Conservation (phyloP, 2,888 invertebrate genomes). For the Crepidodera aurea region DNA sequence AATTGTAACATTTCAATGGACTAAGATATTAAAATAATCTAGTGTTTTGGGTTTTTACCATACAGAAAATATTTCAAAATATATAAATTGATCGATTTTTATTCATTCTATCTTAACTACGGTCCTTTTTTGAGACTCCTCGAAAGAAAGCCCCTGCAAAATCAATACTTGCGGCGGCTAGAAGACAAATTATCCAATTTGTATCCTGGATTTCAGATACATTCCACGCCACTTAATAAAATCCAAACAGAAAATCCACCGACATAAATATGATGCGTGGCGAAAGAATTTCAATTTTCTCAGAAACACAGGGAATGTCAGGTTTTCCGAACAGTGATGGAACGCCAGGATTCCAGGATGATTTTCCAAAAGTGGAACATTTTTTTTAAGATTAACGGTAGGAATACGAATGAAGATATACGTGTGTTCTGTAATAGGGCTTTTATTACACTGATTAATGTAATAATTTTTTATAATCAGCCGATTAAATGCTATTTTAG, state of each 20-base stretch:
- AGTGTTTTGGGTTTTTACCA: too few species aligned
- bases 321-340: conserved; percentile 19
- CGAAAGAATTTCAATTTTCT: conserved; percentile 43
- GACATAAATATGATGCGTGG: conserved; percentile 41
- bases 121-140: neutral
- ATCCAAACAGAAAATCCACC: conserved; percentile 41
- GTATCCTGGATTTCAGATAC: conserved; percentile 54
- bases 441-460: too few species aligned
- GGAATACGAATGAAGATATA: neutral
- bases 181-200: conserved; percentile 58
- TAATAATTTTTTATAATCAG: too few species aligned
- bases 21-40: too few species aligned
- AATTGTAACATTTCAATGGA: too few species aligned
- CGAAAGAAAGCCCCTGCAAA: conserved; percentile 33
- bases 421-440: too few species aligned
- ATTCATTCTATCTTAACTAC: too few species aligned
- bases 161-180: conserved; percentile 42
- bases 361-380: conserved; percentile 5
- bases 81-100: too few species aligned
- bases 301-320: conserved; percentile 22
- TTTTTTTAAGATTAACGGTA: conserved; percentile 1
- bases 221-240: conserved; percentile 55
- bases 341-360: conserved; percentile 3
- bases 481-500: too few species aligned
- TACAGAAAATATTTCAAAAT: too few species aligned